A percentile compares a stretch with the other conserved stretches of the same genome.
Evolutionary conservation across 2,888 invertebrate genomes (phyloP).

Genomic region (Lasioglossum pauxillum): DNA sequence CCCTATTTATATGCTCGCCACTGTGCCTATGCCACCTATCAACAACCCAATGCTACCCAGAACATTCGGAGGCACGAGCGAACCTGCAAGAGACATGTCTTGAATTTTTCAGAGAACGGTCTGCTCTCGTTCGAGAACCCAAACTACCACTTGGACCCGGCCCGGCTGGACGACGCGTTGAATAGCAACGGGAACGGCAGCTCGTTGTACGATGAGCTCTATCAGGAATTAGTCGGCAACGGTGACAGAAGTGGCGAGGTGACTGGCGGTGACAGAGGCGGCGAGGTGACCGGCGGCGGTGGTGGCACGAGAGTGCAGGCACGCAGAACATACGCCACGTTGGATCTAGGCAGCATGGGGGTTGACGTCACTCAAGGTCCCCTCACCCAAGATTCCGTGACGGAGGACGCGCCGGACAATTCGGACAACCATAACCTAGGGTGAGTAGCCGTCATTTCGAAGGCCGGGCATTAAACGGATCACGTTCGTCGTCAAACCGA

Average conservation of each 20-base stretch:
- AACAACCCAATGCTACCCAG: too few species aligned
- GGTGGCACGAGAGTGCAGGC: conserved; percentile 84
- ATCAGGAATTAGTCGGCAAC: conserved; percentile 86
- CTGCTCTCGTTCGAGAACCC: conserved; percentile 96
- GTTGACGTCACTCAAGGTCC: conserved; percentile 88
- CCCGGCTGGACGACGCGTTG: conserved; percentile 91
- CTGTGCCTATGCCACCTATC: neutral
- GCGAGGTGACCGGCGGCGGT: conserved; percentile 85
- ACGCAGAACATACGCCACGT: conserved; percentile 88
- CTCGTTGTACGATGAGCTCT: conserved; percentile 90
- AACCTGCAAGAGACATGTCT: neutral
- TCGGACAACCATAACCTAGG: conserved; percentile 85
- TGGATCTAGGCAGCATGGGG: conserved; percentile 90
- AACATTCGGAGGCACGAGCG: neutral
- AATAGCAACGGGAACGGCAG: conserved; percentile 88
- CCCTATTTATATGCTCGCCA: too few species aligned
- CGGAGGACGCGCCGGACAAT: conserved; percentile 82
- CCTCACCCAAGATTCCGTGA: conserved; percentile 85
- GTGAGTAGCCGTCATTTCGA: conserved; percentile 80
- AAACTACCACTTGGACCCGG: conserved; percentile 93
- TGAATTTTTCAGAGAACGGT: conserved; percentile 91
- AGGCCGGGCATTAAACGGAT: conserved; percentile 11
- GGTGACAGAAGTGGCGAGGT: conserved; percentile 82
- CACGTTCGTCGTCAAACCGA: conserved; percentile 23
- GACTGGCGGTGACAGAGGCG: conserved; percentile 85